Evolutionary conservation across 2,888 invertebrate genomes (phyloP).

Genomic region (Drosophila buzzatii): DNA sequence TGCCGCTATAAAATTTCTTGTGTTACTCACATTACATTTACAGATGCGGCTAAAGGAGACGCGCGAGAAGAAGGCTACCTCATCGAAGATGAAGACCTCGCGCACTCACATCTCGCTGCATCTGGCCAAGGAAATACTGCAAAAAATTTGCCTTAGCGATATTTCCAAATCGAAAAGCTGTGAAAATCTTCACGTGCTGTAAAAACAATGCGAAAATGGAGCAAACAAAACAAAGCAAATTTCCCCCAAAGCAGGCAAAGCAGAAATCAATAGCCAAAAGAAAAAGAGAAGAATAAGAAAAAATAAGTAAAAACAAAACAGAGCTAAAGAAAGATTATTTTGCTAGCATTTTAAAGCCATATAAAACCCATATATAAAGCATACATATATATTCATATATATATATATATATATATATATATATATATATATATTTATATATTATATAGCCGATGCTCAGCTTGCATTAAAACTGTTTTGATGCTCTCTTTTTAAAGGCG

Average conservation of each 20-base stretch:
- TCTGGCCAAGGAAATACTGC: conserved; percentile 92
- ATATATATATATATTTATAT: conserved; percentile 24
- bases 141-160: conserved; percentile 94
- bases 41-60: conserved; percentile 91
- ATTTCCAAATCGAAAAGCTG: conserved; percentile 94
- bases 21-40: conserved; percentile 16
- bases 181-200: conserved; percentile 94
- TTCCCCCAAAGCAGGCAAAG: not conserved
- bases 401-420: conserved; percentile 12
- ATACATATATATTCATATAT: not conserved
- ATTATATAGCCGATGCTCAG: conserved; percentile 58
- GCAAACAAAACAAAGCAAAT: conserved; percentile 11
- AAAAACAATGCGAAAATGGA: conserved; percentile 61
- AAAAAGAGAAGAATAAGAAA: not conserved
- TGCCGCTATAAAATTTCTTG: not conserved
- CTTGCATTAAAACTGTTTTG: conserved; percentile 62
- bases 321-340: conserved; percentile 55
- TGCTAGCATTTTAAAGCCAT: conserved; percentile 58
- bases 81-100: conserved; percentile 90
- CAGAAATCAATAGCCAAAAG: conserved; percentile 22
- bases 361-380: conserved; percentile 28
- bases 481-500: conserved; percentile 63
- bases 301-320: conserved; percentile 3
- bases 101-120: conserved; percentile 93
- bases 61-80: conserved; percentile 90